Conservation (phyloP, 2,113 vertebrate genomes). For the Romanogobio albipinnatus region DNA sequence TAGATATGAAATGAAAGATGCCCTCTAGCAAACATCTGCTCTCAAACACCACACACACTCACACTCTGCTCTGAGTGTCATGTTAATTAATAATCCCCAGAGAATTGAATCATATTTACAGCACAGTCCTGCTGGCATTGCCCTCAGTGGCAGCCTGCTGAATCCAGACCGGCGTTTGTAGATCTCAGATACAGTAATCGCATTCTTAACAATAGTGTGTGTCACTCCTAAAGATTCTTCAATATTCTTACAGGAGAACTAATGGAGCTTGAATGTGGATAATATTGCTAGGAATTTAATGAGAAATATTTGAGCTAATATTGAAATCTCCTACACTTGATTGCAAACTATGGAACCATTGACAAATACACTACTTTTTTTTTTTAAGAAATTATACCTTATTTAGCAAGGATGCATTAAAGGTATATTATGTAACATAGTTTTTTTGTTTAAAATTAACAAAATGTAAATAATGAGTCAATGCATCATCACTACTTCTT, state of each 20-base stretch:
- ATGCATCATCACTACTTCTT: no score
- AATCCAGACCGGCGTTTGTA: not conserved
- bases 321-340: no score
- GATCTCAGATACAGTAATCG: not conserved
- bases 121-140: slow-evolving; percentile 29
- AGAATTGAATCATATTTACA: slow-evolving; percentile 48
- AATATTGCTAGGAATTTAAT: no score
- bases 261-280: no score
- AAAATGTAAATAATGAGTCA: no score
- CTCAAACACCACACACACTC: slow-evolving; percentile 71
- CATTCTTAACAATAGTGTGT: not conserved
- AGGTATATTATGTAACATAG: no score
- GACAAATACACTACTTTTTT: no score
- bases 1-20: slow-evolving; percentile 67
- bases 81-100: slow-evolving; percentile 51
- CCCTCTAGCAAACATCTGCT: slow-evolving; percentile 78
- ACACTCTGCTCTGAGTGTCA: slow-evolving; percentile 62
- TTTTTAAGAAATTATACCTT: no score
- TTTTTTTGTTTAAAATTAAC: no score
- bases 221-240: not conserved
- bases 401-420: no score
- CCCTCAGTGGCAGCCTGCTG: slow-evolving; percentile 6
- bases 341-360: no score
- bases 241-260: not conserved
- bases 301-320: no score